A percentile compares a stretch with the other conserved stretches of the same genome.
Conservation (phyloP, 2,797 vertebrate species). For the Gallirallus australis region DNA sequence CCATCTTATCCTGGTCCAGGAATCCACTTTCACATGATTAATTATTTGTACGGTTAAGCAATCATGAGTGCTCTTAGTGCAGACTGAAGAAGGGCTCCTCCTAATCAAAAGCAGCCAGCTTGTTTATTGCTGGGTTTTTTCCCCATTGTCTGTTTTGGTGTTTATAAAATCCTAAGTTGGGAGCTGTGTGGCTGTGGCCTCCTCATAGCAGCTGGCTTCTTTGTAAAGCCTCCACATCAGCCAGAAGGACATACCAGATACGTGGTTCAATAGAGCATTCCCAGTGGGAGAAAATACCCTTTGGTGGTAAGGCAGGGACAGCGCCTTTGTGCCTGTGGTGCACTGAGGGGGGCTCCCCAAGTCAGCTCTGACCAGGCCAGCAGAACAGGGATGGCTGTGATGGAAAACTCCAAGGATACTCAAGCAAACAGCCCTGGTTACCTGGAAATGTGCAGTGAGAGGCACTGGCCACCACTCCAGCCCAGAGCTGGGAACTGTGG, state of each 20-base stretch:
- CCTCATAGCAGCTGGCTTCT: not conserved
- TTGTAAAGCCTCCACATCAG: not conserved
- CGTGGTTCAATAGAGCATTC: not conserved
- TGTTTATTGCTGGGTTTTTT: not conserved
- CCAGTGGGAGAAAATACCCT: not conserved
- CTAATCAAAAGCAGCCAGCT: constrained; percentile 10
- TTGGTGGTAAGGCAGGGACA: not conserved
- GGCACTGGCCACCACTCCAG: not conserved
- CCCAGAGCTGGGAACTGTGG: not conserved
- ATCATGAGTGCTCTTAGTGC: not conserved
- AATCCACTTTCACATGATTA: not conserved
- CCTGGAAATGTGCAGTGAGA: not conserved
- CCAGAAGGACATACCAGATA: not conserved
- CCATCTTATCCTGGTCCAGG: not conserved
- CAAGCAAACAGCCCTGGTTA: not conserved
- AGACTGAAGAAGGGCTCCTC: not conserved
- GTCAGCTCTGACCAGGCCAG: not conserved
- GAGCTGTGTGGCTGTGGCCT: not conserved
- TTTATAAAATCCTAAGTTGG: not conserved
- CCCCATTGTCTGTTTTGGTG: not conserved
- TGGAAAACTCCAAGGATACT: not conserved
- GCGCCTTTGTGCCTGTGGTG: not conserved
- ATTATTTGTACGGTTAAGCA: not conserved
- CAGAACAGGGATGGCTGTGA: not conserved
- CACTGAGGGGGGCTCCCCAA: not conserved